Evolutionary conservation across 2,113 vertebrate species (phyloP), one percentile per base, ranked within the genome.

Genomic region (Toxostoma redivivum): DNA sequence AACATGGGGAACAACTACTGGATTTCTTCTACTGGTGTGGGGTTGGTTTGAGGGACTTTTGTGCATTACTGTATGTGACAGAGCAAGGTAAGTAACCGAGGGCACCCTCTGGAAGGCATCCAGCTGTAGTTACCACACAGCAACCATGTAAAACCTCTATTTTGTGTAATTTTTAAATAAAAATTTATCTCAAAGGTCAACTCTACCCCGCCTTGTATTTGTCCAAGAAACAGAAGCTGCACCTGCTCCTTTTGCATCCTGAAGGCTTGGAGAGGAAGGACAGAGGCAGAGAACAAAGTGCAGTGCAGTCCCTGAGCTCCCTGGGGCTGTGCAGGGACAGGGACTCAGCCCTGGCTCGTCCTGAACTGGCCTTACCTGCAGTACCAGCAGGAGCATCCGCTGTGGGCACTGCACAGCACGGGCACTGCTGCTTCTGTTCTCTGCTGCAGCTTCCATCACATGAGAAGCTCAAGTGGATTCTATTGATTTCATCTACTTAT

Each of bases 101-200:
- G 35, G 51, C 72, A 64, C 44, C 31, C 61, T 58, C 65, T 70
- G 69, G 92, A 92, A 95, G 92, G 50, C 88, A 91, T 90, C 33
- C 87, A 87, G 96, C 77, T 88, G 65, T 93, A 95, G 77, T 94
- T 84, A 92, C 42, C 88, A 94, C 80, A 94, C 9, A 0, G 83
- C 93, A 97, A 95, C 81, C 54, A 42, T 97, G 97, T 94, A 96
- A 97, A 96, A 90, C 90, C 94, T 98, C 70, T 97, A 97, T 97
- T 98, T 98, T 98, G 79, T 98, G 97, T 97, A 97, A 88, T 48
- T 95, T 96, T 97, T 94, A 97, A 96, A 97, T 98, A 98, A 96
- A 98, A 97, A 82, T 84, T 92, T 95, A 96, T 80, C 77, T 80
- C 19, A 3, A 90, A 98, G 95, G 95, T 91, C 71, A 88, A 58